Evolutionary conservation across 2,888 invertebrate genomes (phyloP), one percentile per base, ranked within the genome.

Genomic region (Sphaerophoria rueppellii): DNA sequence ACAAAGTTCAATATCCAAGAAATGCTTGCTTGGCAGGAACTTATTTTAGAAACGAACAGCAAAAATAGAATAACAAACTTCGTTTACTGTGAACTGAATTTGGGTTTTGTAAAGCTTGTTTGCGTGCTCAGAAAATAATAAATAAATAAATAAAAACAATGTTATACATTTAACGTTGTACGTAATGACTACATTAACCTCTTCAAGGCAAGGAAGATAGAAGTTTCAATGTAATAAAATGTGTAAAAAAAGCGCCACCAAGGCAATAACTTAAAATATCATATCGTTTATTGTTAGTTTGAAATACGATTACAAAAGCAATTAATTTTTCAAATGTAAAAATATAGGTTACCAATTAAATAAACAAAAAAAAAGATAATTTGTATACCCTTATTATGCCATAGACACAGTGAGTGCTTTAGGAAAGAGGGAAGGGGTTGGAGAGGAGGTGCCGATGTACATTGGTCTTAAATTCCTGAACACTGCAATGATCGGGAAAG

Each of bases 121-220:
- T 40, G 37, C 14, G 35, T 2, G 11, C 58, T 61, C 6, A 37
- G 24, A 24, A 24, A 24, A 24, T 24, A 24, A 24, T 24, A 24
- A 24, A 24, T 24, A 54, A 63, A 7, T 40, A 54, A 37, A 40
- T 12, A 67, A 40, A 50, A 70, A 57, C 2, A 46, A 58, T 11
- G 3, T 50, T 61, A 54, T 63, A 46, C 46, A 63, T 14, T 58
- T 1, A 5, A 35, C 14, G 35, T 35, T 46, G n/a, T 48, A 43
- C 14, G 70, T 61, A 54, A 63, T 67, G 50, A 6, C 34, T 67
- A 50, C 24, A 58, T 67, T 75, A 58, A 75, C 65, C 75, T 69
- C 52, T 50, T 12, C 58, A 50, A 58, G 67, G 58, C 52, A 48
- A 67, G 11, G 57, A 65, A 50, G 2, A 24, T 24, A 24, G 24